Evolutionary conservation across 2,888 invertebrate genomes (phyloP), one percentile per base, ranked within the genome.

Genomic region (Cloeon dipterum): DNA sequence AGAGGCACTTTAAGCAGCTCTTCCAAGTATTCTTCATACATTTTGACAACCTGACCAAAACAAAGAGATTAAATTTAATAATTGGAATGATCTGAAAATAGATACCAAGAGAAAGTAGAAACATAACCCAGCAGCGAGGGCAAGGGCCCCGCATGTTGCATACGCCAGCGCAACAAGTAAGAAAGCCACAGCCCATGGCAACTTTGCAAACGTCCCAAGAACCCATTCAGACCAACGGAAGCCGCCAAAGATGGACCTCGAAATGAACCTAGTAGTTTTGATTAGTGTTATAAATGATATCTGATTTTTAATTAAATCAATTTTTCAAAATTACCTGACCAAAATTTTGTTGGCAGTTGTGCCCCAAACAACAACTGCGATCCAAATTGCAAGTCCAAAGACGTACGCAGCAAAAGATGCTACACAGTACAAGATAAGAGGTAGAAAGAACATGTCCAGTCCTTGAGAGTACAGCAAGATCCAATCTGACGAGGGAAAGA

Each of bases 21-120:
- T 53, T 78, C 75, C 35, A 78, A 56, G 49, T 71, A 74, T 48
- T 76, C 74, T 55, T 79, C 76, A 34, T 74, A 77, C 66, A 74
- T 70, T 57, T 68, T 72, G 4, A 73, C 74, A 11, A 82, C 52
- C 70, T 76, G 56, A n/a, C n/a, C n/a, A n/a, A n/a, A n/a, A n/a
- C n/a, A n/a, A n/a, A n/a, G n/a, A n/a, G n/a, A n/a, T n/a, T n/a
- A n/a, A n/a, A 13, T 36, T 40, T 8, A 20, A 25, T 11, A 32
- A 26, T 26, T 34, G 34, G n/a, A 38, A 40, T 23, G 35, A 21
- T 40, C 23, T 11, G 25, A 18, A 20, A 26, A 20, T 40, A 32
- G 23, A 23, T 23, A 75, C 75, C 65, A 73, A 65, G 41, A 75
- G 61, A 29, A 73, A 70, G 51, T 77, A 78, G 50, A 75, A 70